Evolutionary conservation across 2,113 vertebrate genomes (phyloP).

Genomic region (Pangasianodon hypophthalmus): DNA sequence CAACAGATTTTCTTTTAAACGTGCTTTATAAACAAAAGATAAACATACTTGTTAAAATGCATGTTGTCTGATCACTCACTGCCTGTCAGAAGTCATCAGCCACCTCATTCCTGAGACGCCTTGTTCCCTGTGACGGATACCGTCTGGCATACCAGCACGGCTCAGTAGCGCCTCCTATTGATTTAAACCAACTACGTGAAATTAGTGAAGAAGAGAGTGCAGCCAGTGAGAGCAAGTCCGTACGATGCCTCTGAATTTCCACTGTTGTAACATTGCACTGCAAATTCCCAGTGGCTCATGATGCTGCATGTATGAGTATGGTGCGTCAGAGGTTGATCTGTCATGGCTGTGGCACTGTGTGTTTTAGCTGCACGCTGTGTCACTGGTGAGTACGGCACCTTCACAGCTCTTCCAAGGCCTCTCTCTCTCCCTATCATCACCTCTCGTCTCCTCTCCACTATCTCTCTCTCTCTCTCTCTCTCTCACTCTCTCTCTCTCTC

Average conservation of each 20-base stretch:
- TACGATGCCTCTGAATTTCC: neutral
- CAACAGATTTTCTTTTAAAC: neutral
- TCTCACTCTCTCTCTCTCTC: neutral
- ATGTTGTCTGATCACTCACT: neutral
- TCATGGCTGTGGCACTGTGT: neutral
- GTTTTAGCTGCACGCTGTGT: conserved; percentile 40
- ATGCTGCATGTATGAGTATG: neutral
- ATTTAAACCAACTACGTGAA: conserved; percentile 24
- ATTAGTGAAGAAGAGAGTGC: neutral
- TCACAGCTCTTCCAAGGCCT: neutral
- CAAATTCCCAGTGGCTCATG: neutral
- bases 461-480: conserved; percentile 32
- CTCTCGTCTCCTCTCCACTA: neutral
- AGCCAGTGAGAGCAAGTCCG: neutral
- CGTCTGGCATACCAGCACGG: conserved; percentile 14
- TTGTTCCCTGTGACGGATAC: neutral
- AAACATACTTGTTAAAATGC: conserved; percentile 19
- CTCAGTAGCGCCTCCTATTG: conserved; percentile 68
- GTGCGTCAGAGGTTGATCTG: conserved; percentile 13
- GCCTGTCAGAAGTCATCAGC: neutral
- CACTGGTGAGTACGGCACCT: conserved; percentile 24
- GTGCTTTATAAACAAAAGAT: neutral
- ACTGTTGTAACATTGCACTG: neutral
- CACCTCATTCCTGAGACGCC: neutral
- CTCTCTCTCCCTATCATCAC: neutral